phyloP scores from a whole-genome alignment of 92 coral and sea anemone species.

The Parazoanthus darwini region DNA sequence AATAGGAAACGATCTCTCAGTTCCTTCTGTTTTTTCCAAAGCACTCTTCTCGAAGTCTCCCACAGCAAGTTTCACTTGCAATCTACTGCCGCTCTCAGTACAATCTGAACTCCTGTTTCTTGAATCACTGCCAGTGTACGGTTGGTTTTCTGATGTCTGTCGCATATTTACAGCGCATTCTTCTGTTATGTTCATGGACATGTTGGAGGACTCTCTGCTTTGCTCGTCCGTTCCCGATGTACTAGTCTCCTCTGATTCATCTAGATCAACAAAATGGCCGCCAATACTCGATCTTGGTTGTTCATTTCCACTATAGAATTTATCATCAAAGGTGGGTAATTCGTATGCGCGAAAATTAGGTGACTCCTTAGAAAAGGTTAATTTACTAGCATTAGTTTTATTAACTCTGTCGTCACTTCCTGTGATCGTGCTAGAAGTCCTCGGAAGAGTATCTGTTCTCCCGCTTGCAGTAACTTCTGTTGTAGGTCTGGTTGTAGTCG shows the following conservation, averaged over 20 bases:
- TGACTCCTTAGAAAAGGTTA: background rate
- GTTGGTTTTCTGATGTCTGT: background rate
- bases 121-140: background rate
- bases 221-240: slow-evolving; percentile 34
- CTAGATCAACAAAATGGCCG: slow-evolving; percentile 38
- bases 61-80: background rate
- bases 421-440: background rate
- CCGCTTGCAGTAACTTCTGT: slow-evolving; percentile 30
- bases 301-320: slow-evolving; percentile 38
- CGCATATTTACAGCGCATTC: background rate
- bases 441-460: background rate
- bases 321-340: slow-evolving; percentile 19
- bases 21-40: background rate
- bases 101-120: background rate
- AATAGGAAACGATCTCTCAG: background rate
- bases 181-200: slow-evolving; percentile 17
- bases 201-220: slow-evolving; percentile 34
- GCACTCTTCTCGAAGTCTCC: background rate
- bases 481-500: slow-evolving; percentile 22
- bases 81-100: background rate
- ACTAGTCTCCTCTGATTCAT: slow-evolving; percentile 37
- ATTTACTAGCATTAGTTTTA: background rate
- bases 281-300: slow-evolving; percentile 43
- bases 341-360: background rate
- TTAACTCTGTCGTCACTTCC: background rate